A percentile compares a stretch with the other conserved stretches of the same genome.
These are phyloP conservation scores for Rugalucina vietnamica DNA, from an alignment of 2,888 invertebrate genomes.

Conservation along the genomic window DNA sequence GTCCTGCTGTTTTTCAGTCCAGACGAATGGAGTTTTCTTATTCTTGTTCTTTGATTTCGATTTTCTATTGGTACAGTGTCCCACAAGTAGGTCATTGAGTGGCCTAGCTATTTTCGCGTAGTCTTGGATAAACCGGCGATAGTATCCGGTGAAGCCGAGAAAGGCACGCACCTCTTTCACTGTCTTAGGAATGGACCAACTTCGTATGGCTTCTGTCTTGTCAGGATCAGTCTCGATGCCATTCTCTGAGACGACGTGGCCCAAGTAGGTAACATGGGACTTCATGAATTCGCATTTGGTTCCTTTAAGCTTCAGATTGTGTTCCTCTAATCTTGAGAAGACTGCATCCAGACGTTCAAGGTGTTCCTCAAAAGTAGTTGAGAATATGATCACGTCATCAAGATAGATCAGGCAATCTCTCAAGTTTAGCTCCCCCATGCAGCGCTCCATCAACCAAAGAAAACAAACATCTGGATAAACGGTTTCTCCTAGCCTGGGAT, in stretches of 20 bases:
- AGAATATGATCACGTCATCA: slow-evolving; percentile 56
- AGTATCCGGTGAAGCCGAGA: slow-evolving; percentile 35
- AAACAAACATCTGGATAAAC: not conserved
- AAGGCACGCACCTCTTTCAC: slow-evolving; percentile 14
- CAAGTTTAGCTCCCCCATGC: not conserved
- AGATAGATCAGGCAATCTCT: slow-evolving; percentile 40
- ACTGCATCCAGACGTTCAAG: slow-evolving; percentile 37
- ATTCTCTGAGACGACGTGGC: slow-evolving; percentile 12
- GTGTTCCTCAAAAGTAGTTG: slow-evolving; percentile 36
- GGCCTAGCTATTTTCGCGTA: slow-evolving; percentile 13
- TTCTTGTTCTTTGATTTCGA: not conserved
- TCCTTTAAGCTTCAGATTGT: slow-evolving; percentile 35
- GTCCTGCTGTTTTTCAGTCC: not conserved
- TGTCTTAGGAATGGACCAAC: slow-evolving; percentile 14
- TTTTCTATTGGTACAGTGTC: not conserved
- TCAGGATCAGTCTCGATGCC: slow-evolving; percentile 3
- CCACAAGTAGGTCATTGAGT: slow-evolving; percentile 11
- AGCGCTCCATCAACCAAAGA: not conserved
- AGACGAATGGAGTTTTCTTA: not conserved
- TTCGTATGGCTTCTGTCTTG: not conserved
- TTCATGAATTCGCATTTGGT: slow-evolving; percentile 40
- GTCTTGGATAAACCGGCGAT: slow-evolving; percentile 9
- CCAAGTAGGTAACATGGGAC: not conserved
- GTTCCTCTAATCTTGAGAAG: slow-evolving; percentile 17
- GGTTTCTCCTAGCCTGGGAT: not conserved